These are phyloP conservation scores for Chroicocephalus ridibundus DNA, from an alignment of 2,113 vertebrate species.

Conservation along the genomic window DNA sequence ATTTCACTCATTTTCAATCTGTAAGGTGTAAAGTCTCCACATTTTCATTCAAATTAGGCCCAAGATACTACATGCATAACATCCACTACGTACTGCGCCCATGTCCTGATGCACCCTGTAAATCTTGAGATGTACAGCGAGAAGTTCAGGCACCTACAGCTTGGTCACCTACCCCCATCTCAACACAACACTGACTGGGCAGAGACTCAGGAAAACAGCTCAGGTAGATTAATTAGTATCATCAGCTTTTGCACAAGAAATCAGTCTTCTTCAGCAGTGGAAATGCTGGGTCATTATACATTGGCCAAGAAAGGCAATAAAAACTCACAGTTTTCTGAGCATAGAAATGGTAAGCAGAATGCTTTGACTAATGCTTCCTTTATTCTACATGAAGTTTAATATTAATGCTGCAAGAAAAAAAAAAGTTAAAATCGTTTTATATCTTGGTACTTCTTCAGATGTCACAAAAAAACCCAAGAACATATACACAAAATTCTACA, in stretches of 20 bases:
- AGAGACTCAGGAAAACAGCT: not conserved
- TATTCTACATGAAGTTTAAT: not conserved
- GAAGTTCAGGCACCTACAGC: not conserved
- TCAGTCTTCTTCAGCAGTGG: not conserved
- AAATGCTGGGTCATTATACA: not conserved
- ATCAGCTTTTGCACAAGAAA: not conserved
- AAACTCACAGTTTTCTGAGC: not conserved
- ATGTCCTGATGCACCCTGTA: not conserved
- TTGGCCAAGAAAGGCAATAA: not conserved
- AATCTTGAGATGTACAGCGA: not conserved
- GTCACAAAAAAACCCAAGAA: not conserved
- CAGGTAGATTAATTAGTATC: not conserved
- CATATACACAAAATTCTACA: not conserved
- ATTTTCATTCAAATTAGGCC: not conserved
- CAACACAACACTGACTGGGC: not conserved
- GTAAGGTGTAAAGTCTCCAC: not conserved
- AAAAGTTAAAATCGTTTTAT: not conserved
- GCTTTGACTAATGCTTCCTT: not conserved
- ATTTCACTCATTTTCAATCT: not conserved
- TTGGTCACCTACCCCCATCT: not conserved
- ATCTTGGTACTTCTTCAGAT: not conserved
- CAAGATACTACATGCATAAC: not conserved
- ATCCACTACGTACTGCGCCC: not conserved
- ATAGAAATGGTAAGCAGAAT: not conserved
- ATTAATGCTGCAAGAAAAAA: not conserved